phyloP scores from a whole-genome alignment of 2,113 vertebrate species.

The Corvus moneduloides region DNA sequence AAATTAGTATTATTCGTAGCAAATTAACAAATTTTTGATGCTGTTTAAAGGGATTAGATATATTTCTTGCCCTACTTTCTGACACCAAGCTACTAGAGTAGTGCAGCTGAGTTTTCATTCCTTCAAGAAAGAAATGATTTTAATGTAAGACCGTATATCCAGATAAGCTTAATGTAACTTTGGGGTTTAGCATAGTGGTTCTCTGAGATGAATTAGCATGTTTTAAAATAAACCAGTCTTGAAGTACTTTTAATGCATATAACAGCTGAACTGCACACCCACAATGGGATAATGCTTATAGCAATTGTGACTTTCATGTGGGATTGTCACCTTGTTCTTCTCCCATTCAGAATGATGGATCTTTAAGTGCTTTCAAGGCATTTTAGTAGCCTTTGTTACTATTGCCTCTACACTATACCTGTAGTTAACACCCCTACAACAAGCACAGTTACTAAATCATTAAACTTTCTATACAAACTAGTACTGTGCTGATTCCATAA shows the following conservation, averaged over 20 bases:
- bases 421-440: background rate
- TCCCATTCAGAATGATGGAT: background rate
- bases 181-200: background rate
- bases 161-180: background rate
- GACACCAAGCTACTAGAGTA: background rate
- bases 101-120: background rate
- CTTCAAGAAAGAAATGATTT: background rate
- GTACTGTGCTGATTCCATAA: background rate
- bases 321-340: background rate
- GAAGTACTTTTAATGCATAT: background rate
- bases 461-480: background rate
- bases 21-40: background rate
- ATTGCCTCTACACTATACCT: background rate
- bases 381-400: background rate
- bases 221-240: background rate
- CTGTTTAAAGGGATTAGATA: background rate
- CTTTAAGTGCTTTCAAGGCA: background rate
- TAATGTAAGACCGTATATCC: background rate
- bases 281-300: background rate
- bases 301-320: background rate
- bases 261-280: background rate
- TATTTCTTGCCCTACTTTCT: background rate
- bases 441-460: background rate
- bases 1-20: background rate
- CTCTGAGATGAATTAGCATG: accelerated